Conservation (phyloP, 1,140 invertebrate genomes). For the Drosophila melanogaster region DNA sequence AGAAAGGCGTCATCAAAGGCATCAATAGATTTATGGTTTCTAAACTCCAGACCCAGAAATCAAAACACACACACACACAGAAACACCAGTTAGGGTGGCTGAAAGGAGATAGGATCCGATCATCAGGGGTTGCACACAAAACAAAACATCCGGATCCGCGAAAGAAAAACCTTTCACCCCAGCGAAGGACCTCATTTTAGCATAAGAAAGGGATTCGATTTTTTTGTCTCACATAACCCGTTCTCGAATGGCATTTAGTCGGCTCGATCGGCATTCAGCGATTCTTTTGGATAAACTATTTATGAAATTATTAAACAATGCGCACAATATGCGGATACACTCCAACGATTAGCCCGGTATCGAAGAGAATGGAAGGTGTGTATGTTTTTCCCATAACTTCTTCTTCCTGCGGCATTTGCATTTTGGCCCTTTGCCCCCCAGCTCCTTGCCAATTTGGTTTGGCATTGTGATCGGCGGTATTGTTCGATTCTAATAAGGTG, state of each 20-base stretch:
- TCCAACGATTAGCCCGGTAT: constrained; percentile 68
- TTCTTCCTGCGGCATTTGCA: constrained; percentile 54
- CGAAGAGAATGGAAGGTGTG: constrained; percentile 56
- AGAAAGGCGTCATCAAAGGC: constrained; percentile 79
- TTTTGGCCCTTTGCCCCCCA: constrained; percentile 25
- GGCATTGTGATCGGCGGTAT: constrained; percentile 41
- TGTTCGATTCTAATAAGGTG: constrained; percentile 82
- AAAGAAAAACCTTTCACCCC: constrained; percentile 33
- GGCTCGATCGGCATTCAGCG: constrained; percentile 58
- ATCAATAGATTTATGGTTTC: constrained; percentile 83
- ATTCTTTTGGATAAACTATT: constrained; percentile 80
- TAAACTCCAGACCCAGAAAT: constrained; percentile 72
- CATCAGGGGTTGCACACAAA: constrained; percentile 58
- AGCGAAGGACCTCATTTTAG: constrained; percentile 40
- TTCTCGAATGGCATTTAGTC: constrained; percentile 66
- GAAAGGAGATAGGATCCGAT: constrained; percentile 20
- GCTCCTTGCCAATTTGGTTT: constrained; percentile 24
- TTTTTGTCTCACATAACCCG: constrained; percentile 38
- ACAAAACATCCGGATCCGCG: constrained; percentile 30
- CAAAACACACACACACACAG: constrained; percentile 71
- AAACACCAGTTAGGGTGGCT: constrained; percentile 2
- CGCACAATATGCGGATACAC: constrained; percentile 74
- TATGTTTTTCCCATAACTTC: constrained; percentile 83
- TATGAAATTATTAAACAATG: constrained; percentile 81
- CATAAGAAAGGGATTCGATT: constrained; percentile 56